These are phyloP conservation scores for Tachina lurida DNA, from an alignment of 2,888 invertebrate species.

Conservation along the genomic window DNA sequence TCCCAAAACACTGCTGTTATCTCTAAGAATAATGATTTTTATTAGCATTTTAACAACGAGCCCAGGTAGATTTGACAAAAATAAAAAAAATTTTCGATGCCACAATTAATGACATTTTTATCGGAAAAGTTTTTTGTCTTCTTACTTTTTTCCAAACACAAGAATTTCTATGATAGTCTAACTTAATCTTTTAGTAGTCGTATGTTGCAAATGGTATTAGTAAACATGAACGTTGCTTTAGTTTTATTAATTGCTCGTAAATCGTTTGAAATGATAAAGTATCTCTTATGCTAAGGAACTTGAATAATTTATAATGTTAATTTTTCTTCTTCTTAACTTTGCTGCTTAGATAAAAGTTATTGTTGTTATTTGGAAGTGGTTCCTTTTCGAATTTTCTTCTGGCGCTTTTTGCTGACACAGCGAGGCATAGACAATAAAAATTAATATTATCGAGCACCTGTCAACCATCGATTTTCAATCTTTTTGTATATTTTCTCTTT, in stretches of 20 bases:
- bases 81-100: conserved; percentile 35
- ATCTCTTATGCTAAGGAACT: conserved; percentile 36
- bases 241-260: conserved; percentile 70
- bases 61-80: conserved; percentile 17
- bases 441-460: conserved; percentile 49
- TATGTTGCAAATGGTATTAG: conserved; percentile 22
- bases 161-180: conserved; percentile 30
- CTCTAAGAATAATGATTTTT: conserved; percentile 67
- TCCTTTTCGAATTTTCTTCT: conserved; percentile 8
- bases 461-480: conserved; percentile 16
- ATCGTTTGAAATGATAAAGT: conserved; percentile 66
- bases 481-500: not conserved
- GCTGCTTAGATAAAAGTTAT: conserved; percentile 43
- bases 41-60: conserved; percentile 47
- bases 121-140: conserved; percentile 52
- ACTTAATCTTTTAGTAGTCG: conserved; percentile 3
- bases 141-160: conserved; percentile 17
- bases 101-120: conserved; percentile 68
- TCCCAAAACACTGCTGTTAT: conserved; percentile 38
- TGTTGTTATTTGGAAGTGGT: conserved; percentile 47
- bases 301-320: conserved; percentile 68
- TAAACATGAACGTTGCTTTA: conserved; percentile 19
- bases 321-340: conserved; percentile 38
- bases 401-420: conserved; percentile 10
- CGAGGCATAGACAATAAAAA: not conserved